These are phyloP conservation scores for Anastatus disparis DNA, from an alignment of 1,140 invertebrate species.

Conservation along the genomic window DNA sequence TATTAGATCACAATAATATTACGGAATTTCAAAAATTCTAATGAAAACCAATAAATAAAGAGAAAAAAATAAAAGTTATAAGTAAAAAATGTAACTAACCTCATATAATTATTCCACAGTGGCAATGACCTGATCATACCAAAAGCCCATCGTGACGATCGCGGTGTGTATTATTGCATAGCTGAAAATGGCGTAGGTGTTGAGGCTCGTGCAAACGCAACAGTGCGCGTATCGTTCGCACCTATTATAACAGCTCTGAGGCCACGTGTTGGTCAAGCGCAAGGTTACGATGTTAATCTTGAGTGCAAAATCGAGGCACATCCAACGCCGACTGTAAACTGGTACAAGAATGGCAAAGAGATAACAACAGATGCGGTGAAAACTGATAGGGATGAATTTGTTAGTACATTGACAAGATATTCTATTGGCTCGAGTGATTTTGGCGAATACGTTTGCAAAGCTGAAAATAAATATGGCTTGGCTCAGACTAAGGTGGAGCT, in stretches of 20 bases:
- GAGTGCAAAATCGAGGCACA: conserved; percentile 34
- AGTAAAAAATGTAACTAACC: too few species aligned
- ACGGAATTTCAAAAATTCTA: too few species aligned
- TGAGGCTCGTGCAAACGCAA: background rate
- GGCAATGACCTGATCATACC: conserved; percentile 17
- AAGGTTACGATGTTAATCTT: conserved; percentile 6
- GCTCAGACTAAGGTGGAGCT: conserved; percentile 32
- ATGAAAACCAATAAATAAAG: too few species aligned
- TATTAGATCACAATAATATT: too few species aligned
- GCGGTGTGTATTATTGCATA: conserved; percentile 26
- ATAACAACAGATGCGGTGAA: background rate
- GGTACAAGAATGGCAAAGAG: background rate
- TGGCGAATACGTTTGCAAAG: conserved; percentile 28
- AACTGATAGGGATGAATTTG: background rate
- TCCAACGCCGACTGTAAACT: conserved; percentile 6
- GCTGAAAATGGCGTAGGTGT: conserved; percentile 29
- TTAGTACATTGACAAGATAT: background rate
- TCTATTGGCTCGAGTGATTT: conserved; percentile 2
- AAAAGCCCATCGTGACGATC: conserved; percentile 13
- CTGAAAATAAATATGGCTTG: conserved; percentile 7
- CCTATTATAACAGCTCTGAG: conserved; percentile 21
- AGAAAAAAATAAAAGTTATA: too few species aligned
- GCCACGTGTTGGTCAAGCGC: conserved; percentile 25
- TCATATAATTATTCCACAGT: too few species aligned
- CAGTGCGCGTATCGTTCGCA: conserved; percentile 6